Percentiles rank a stretch among this genome's conserved stretches.
phyloP scores from a whole-genome alignment of 2,113 vertebrate species.

The Zapus hudsonius region DNA sequence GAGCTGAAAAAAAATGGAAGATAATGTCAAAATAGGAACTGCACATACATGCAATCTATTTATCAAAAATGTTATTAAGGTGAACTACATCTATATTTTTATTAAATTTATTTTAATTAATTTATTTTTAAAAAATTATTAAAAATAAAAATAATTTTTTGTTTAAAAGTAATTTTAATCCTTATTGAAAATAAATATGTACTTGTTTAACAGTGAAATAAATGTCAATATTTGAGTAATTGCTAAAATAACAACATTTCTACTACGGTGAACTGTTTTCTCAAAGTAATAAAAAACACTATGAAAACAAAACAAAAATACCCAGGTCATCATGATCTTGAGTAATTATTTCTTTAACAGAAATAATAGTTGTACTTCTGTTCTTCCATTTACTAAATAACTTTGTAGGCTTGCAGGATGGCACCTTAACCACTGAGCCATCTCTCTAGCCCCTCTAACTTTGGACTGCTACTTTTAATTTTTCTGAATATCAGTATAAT shows the following conservation, averaged over 20 bases:
- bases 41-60: background rate
- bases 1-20: slow-evolving; percentile 81
- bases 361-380: background rate
- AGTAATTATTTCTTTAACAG: background rate
- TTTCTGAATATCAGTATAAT: slow-evolving; percentile 3
- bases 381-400: background rate
- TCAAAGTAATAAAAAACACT: background rate
- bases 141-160: no score
- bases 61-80: background rate
- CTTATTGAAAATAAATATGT: slow-evolving; percentile 34
- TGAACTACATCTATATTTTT: background rate
- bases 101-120: no score
- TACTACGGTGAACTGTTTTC: background rate
- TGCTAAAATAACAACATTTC: background rate
- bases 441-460: no score
- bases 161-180: slow-evolving; percentile 19
- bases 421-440: no score
- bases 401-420: no score
- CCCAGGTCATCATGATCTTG: background rate
- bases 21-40: slow-evolving; percentile 71
- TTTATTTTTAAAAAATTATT: no score
- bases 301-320: background rate
- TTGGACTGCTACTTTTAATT: slow-evolving; percentile 17
- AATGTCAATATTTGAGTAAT: background rate
- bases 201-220: background rate